Evolutionary conservation across 2,888 invertebrate species (phyloP).

Genomic region (Gymnocheta viridis): DNA sequence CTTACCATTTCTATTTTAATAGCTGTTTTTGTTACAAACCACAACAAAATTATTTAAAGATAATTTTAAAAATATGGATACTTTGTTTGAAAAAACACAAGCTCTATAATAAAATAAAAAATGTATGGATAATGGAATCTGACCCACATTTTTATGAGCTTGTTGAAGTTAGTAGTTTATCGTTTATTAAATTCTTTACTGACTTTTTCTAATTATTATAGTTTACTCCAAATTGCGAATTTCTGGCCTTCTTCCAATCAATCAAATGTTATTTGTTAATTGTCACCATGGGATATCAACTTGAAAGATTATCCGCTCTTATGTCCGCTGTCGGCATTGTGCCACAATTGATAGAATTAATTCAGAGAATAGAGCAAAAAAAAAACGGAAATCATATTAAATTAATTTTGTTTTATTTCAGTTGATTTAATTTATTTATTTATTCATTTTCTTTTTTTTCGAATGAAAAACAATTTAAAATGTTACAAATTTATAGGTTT

Average conservation of each 20-base stretch:
- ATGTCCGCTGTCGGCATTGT: neutral
- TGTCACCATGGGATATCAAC: constrained; percentile 63
- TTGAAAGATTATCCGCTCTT: constrained; percentile 31
- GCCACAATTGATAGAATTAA: constrained; percentile 16
- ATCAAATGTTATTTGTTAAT: constrained; percentile 54
- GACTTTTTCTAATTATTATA: neutral
- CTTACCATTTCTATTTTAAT: neutral
- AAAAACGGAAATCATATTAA: constrained; percentile 57
- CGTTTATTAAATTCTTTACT: neutral
- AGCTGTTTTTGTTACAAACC: neutral
- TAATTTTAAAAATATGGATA: neutral
- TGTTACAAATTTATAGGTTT: constrained; percentile 7
- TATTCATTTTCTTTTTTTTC: neutral
- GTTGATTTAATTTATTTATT: constrained; percentile 23
- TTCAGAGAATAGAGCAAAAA: neutral
- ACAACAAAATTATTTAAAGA: no score
- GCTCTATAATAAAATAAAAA: neutral
- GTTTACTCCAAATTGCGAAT: neutral
- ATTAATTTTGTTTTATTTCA: constrained; percentile 41
- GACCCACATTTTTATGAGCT: neutral
- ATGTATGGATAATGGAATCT: neutral
- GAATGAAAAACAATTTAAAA: constrained; percentile 7
- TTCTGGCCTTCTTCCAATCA: constrained; percentile 23
- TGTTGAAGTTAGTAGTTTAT: neutral
- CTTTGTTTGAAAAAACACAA: no score